Conservation (phyloP, 2,113 vertebrate species). For the Mormyrus lacerda region DNA sequence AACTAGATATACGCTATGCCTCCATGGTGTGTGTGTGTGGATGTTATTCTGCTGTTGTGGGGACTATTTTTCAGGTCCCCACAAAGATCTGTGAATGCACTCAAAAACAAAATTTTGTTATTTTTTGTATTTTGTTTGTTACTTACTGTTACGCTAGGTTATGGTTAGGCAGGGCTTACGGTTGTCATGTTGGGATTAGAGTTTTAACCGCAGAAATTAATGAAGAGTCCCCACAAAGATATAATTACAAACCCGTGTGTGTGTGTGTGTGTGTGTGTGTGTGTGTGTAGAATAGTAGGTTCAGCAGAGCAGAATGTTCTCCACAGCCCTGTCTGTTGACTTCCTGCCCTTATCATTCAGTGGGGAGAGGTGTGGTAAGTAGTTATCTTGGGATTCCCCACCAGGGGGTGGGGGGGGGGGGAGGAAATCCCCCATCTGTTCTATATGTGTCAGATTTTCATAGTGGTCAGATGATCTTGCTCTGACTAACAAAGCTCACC, state of each 20-base stretch:
- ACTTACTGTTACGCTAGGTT: too few species aligned
- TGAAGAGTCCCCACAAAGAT: too few species aligned
- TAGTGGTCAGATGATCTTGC: background rate
- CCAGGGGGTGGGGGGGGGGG: background rate
- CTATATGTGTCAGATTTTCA: constrained; percentile 9
- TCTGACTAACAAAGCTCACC: background rate
- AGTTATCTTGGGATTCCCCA: constrained; percentile 11
- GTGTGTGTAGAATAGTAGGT: background rate
- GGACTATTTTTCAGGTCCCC: too few species aligned
- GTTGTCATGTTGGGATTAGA: too few species aligned
- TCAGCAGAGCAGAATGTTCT: background rate
- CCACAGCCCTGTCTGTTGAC: background rate
- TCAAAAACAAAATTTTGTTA: too few species aligned
- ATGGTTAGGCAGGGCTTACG: too few species aligned
- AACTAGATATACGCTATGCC: background rate
- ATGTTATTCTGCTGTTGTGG: too few species aligned
- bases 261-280: background rate
- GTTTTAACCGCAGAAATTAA: too few species aligned
- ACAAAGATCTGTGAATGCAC: too few species aligned
- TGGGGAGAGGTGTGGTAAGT: background rate
- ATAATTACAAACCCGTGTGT: too few species aligned
- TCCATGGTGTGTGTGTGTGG: background rate
- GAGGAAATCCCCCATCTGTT: constrained; percentile 7
- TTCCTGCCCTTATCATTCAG: background rate
- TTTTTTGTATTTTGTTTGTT: background rate